Conservation (phyloP, 2,797 vertebrate species). For the Borostomias antarcticus region DNA sequence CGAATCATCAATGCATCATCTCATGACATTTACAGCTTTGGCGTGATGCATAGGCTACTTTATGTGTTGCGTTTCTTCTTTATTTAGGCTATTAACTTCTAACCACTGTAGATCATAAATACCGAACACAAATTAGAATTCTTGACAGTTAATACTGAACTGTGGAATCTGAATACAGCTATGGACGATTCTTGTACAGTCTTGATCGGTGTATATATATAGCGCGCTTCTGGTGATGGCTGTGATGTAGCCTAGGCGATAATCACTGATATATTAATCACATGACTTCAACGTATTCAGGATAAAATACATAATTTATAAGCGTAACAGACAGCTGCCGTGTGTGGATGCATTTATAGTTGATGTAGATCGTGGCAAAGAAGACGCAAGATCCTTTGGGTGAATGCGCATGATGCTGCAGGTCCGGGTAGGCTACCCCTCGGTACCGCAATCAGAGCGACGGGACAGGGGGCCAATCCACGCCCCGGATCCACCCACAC, state of each 20-base stretch:
- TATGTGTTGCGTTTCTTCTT: no score
- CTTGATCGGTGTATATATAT: no score
- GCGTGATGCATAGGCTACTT: background rate
- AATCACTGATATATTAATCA: no score
- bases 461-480: slow-evolving; percentile 75
- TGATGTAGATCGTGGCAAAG: background rate
- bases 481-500: slow-evolving; percentile 34
- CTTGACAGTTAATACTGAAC: no score
- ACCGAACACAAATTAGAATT: no score
- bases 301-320: background rate
- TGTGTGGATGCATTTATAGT: background rate
- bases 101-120: no score
- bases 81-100: no score
- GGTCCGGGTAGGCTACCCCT: slow-evolving; percentile 72
- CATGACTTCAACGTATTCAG: no score
- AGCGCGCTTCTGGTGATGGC: no score
- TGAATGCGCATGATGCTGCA: slow-evolving; percentile 98
- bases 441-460: slow-evolving; percentile 50
- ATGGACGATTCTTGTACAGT: no score
- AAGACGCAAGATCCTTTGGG: slow-evolving; percentile 46
- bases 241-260: no score
- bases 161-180: no score
- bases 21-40: background rate
- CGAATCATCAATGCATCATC: background rate
- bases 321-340: background rate